Evolutionary conservation across 2,888 invertebrate species (phyloP), one percentile per base, ranked within the genome.

Genomic region (Dasypogon diadema): DNA sequence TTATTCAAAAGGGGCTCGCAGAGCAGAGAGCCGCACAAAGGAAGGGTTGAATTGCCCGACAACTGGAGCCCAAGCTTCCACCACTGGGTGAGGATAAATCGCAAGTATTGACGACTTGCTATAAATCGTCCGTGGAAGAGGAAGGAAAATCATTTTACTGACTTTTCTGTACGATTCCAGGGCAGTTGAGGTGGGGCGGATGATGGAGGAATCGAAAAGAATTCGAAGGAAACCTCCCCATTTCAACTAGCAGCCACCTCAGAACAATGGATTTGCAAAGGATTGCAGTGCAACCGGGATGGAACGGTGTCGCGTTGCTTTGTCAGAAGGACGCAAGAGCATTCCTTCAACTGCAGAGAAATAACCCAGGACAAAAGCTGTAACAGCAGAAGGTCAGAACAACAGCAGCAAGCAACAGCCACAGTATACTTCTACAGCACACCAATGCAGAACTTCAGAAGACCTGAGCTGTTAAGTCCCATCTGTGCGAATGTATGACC

Each of bases 71-170:
- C 26, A 8, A 34, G 46, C 26, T 68, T 42, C 42, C n/a, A 42
- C 46, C 22, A 68, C 16, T 18, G 54, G 54, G 70, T 46, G 70
- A 70, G 51, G 37, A 70, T 70, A 70, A 70, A 70, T 70, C 70
- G 70, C 70, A 70, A 54, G 70, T 54, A 70, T 70, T 70, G 70
- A 70, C 70, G 70, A 70, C 24, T 54, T 51, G 54, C 54, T 70
- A 70, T 70, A 70, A 70, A 70, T 70, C 70, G 70, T 70, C 70
- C 70, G 51, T 54, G 54, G 70, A 70, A 51, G 34, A 51, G 70
- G 54, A 70, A 70, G 70, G 70, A 70, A 70, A 70, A 70, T 70
- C 70, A 70, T 70, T 70, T 70, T 34, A 51, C 70, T 70, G 70
- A 70, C 51, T 51, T 70, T 48, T 54, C 70, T 70, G 54, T n/a